Evolutionary conservation across 2,888 invertebrate genomes (phyloP), one percentile per base, ranked within the genome.

Genomic region (Pyrgus malvae): DNA sequence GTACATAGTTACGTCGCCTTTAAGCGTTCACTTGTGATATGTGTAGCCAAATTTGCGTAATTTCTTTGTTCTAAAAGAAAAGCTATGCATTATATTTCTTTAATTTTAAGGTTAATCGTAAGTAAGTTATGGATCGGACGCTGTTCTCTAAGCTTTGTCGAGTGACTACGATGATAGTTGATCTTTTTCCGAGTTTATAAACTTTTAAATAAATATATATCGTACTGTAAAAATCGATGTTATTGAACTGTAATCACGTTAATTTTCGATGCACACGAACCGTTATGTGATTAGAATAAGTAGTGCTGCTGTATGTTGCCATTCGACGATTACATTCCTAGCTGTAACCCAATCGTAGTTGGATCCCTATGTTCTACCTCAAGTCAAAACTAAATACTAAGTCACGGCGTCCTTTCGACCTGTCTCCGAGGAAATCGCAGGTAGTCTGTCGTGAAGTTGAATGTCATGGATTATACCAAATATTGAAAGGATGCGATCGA

Each of bases 11-110:
- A 79, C 69, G 77, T 81, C 85, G 86, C 88, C 83, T 80, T 80
- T 86, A 83, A 88, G 87, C 86, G 83, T 83, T 84, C 86, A 83
- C 83, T 88, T 90, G 90, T 90, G 90, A 90, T 90, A 89, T 87
- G 85, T 87, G 83, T 87, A 87, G 89, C 89, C 90, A 90, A 90
- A 90, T 87, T 83, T 84, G 88, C 86, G 87, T 85, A 81, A 83
- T 84, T 88, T 88, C 88, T 89, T 88, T 88, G 88, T 89, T 90
- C 82, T 89, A 89, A 87, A 88, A 88, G 87, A 79, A 88, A 88
- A 85, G 85, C 86, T 86, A 86, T 87, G 85, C 87, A 83, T 86
- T 78, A 80, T 78, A 79, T 72, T 76, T 80, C 73, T 77, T 80
- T 83, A 83, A 72, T 73, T 71, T 64, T 85, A 83, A 80, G 78